A percentile compares a stretch with the other conserved stretches of the same genome.
Evolutionary conservation across 2,888 invertebrate genomes (phyloP).

Genomic region (Fragum whitleyi): DNA sequence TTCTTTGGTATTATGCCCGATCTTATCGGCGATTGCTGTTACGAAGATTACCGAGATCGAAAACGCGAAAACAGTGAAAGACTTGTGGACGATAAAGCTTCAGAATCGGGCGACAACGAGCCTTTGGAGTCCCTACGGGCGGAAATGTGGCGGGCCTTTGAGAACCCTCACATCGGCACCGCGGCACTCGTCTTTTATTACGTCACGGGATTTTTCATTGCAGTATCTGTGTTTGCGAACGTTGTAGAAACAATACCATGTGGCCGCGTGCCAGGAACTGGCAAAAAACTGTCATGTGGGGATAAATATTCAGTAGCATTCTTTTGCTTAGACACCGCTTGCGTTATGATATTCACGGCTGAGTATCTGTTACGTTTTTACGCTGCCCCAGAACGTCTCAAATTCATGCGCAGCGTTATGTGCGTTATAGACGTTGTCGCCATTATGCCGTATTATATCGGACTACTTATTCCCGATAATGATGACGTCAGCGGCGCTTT

Average conservation of each 20-base stretch:
- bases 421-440: conserved; percentile 99
- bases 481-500: conserved; percentile 99
- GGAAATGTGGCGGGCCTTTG: conserved; percentile 99
- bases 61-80: conserved; percentile 99
- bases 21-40: conserved; percentile 99
- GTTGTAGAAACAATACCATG: conserved; percentile 99
- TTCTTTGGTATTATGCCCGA: conserved; percentile 99
- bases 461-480: conserved; percentile 98
- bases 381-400: conserved; percentile 99
- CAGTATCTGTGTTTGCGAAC: conserved; percentile 99
- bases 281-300: conserved; percentile 91
- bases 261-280: conserved; percentile 89
- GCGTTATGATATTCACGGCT: conserved; percentile 99
- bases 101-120: conserved; percentile 89
- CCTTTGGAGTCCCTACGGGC: conserved; percentile 87
- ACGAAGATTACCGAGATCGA: conserved; percentile 99
- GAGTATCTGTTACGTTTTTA: conserved; percentile 97
- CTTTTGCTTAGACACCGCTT: conserved; percentile 99
- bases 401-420: conserved; percentile 99
- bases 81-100: conserved; percentile 94
- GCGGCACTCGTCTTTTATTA: conserved; percentile 99
- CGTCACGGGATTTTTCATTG: conserved; percentile 99
- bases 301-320: conserved; percentile 97
- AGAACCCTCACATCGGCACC: conserved; percentile 99
- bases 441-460: conserved; percentile 99